Base-by-base conservation (phyloP, 2,113 vertebrate species). In the Hemicordylus capensis region DNA sequence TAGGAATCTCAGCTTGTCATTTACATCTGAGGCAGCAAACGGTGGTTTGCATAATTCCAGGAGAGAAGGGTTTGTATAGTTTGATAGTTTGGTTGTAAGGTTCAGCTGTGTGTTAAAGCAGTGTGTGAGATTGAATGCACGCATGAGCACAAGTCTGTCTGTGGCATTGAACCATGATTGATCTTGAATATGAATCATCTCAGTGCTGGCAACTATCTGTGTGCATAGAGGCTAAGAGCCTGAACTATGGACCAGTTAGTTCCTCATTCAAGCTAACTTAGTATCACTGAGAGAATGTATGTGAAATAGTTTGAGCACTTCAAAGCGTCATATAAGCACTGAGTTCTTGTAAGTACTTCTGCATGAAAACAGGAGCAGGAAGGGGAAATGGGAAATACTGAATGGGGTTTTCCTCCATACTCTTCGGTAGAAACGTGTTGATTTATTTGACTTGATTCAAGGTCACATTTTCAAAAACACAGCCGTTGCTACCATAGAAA, bases 381-480 rank as follows among this genome's bases (percentile, higher is more conserved):
- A 76, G 83, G 91, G 80, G 87, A 76, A 1, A 31, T 31, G 20
- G 2, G 67, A 90, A 20, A 37, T 48, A 8, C 48, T 73, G 31
- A 83, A 44, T 81, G 70, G 72, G 22, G 1, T 48, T 4, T 81
- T 86, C 85, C 1, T 19, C 83, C 48, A 39, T 39, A 51, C 64
- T 84, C 88, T 89, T 4, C 1, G 74, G 67, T 1, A 72, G 46
- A 67, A 78, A 61, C 26, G 51, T 17, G 4, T 66, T 39, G 37
- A 79, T 84, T 88, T 78, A 17, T 51, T 78, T 85, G 46, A 26
- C 76, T 88, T 74, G 85, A 64, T 89, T 70, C 24, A 59, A 34
- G 51, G 42, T 76, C 42, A 34, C 46, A 66, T 19, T 80, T 85
- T 59, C 66, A 56, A 48, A 24, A 80, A 44, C 5, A 39, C 64